These are phyloP conservation scores for Hirundo rustica DNA, from an alignment of 2,797 vertebrate species.

Conservation along the genomic window DNA sequence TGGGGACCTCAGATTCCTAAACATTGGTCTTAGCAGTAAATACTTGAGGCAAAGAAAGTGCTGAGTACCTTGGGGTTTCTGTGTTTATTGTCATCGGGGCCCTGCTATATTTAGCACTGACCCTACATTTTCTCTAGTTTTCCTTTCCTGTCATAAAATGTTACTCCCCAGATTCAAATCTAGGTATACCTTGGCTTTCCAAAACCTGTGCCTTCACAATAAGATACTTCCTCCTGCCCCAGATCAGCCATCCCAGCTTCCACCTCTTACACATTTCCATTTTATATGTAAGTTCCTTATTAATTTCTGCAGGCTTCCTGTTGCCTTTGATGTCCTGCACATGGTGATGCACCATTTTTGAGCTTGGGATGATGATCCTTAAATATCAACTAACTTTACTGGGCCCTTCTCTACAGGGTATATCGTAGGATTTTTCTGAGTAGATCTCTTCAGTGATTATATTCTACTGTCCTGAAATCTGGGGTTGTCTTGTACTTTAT, in stretches of 20 bases:
- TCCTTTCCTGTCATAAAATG: neutral
- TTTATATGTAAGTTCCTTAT: neutral
- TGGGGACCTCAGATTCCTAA: neutral
- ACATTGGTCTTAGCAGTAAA: neutral
- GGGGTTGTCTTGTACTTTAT: neutral
- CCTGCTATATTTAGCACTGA: neutral
- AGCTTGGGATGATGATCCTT: neutral
- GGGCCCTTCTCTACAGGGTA: neutral
- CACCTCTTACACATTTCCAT: neutral
- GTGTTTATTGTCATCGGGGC: neutral
- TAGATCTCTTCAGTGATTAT: neutral
- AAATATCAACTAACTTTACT: neutral
- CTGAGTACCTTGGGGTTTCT: neutral
- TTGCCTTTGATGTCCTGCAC: neutral
- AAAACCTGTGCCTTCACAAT: rapidly evolving
- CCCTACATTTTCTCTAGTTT: neutral
- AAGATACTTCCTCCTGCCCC: neutral
- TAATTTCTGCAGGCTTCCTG: neutral
- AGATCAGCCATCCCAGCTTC: neutral
- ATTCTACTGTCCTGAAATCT: neutral
- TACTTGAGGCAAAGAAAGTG: neutral
- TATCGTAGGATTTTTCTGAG: neutral
- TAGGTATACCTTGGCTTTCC: neutral
- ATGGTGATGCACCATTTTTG: neutral
- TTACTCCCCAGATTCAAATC: neutral